Conservation (phyloP, 2,113 vertebrate genomes). For the Hylia prasina region DNA sequence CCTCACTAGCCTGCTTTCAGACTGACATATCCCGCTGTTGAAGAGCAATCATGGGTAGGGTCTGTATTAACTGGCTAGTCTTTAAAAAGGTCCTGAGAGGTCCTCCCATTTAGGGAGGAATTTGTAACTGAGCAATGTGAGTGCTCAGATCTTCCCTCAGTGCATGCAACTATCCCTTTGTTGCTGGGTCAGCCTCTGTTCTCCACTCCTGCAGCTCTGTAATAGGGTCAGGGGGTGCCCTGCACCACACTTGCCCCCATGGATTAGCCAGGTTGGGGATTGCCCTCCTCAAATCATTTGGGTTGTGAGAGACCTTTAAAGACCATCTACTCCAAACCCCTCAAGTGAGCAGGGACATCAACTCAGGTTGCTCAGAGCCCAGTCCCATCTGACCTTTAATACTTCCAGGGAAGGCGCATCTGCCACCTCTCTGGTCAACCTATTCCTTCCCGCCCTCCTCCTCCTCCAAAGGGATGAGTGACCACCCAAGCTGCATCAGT, state of each 20-base stretch:
- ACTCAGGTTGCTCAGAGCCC: background rate
- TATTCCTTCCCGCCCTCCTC: background rate
- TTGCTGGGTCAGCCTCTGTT: background rate
- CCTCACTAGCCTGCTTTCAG: background rate
- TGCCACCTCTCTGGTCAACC: background rate
- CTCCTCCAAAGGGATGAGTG: background rate
- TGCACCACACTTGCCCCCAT: background rate
- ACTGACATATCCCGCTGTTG: accelerated
- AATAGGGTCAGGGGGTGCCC: accelerated
- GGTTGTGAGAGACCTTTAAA: background rate
- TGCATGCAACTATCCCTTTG: background rate
- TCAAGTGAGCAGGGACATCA: background rate
- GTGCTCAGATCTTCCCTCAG: background rate
- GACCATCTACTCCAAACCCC: background rate
- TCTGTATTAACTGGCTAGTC: background rate
- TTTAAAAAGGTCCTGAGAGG: background rate
- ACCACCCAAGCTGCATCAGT: background rate
- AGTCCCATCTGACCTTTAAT: background rate
- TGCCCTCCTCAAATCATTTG: background rate
- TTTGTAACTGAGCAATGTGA: accelerated
- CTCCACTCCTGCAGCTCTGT: background rate
- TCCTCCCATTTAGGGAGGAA: background rate
- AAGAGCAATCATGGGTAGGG: background rate
- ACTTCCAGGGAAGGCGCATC: background rate
- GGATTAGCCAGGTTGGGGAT: background rate